Base-by-base conservation (phyloP, 1,140 invertebrate genomes). In the Neelides sp. region DNA sequence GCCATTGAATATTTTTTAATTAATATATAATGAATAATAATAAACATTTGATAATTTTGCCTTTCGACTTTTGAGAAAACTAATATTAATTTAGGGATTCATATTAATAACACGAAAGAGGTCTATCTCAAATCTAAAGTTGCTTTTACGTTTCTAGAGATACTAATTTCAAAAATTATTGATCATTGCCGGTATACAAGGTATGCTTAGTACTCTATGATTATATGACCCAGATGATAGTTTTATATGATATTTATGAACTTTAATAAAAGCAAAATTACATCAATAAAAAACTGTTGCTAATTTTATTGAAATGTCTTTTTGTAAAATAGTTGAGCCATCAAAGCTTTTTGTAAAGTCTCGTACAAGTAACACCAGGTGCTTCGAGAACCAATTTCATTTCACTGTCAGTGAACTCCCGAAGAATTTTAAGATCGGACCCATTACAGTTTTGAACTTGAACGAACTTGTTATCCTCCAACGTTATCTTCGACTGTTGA, bases 351-450 rank as follows among this genome's bases (percentile, higher is more conserved):
- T 48, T 34, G 35, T 48, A 48, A 34, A 48, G 17, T 17, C 47
- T 20, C 5, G 47, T 48, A 8, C 27, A 48, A 2, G 40, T 24
- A 19, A 48, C 23, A 23, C 20, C 35, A 2, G 34, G 34, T 15
- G 35, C 47, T 40, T 37, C 36, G n/a, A 48, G 34, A 24, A 28
- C 27, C 47, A 48, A 39, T 24, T 48, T 48, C 47, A 48, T 48
- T 13, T 40, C 47, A 34, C 27, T 27, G 20, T 39, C 47, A 24
- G 19, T 48, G 19, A 48, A 48, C 24, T 48, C 47, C 19, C 47
- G 12, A 4, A 48, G 8, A 39, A 48, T 48, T 15, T 37, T 37
- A 5, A 37, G 22, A 12, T 10, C 15, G 27, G 24, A 10, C 2
- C 17, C 47, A 5, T 24, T 24, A 23, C 47, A 48, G 2, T 48